phyloP scores from a whole-genome alignment of 2,113 vertebrate genomes.

The Coracopsis vasa region DNA sequence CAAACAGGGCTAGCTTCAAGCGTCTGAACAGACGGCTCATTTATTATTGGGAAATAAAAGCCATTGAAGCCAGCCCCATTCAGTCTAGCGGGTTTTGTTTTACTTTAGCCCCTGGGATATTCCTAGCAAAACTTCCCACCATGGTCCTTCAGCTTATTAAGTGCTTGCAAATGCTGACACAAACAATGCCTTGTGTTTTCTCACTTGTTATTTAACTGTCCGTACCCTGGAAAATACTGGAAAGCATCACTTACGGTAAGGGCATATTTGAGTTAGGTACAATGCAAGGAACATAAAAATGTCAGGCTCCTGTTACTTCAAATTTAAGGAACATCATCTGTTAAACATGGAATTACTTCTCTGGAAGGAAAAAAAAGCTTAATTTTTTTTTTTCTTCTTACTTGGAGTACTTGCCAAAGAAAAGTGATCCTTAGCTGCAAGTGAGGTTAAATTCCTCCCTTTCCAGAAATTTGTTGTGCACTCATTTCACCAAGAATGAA shows the following conservation, averaged over 20 bases:
- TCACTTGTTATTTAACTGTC: neutral
- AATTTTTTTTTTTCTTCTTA: neutral
- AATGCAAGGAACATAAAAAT: neutral
- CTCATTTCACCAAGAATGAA: neutral
- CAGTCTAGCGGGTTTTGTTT: neutral
- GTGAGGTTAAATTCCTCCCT: neutral
- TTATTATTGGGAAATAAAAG: neutral
- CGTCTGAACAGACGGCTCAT: neutral
- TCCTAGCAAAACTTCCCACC: neutral
- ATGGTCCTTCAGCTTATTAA: neutral
- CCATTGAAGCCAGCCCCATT: neutral
- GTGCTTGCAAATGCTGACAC: neutral
- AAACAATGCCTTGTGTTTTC: neutral
- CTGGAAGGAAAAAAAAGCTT: neutral
- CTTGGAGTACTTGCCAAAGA: neutral
- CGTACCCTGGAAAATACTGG: neutral
- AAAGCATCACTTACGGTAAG: neutral
- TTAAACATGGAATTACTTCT: neutral
- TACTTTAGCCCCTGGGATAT: neutral
- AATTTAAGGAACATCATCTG: neutral
- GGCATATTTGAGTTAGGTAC: neutral
- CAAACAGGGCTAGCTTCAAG: neutral
- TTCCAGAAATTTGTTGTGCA: neutral
- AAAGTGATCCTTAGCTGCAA: neutral
- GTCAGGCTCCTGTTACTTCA: neutral